A percentile compares a stretch with the other conserved stretches of the same genome.
Conservation (phyloP, 2,797 vertebrate species). For the Cirrhinus mrigala region DNA sequence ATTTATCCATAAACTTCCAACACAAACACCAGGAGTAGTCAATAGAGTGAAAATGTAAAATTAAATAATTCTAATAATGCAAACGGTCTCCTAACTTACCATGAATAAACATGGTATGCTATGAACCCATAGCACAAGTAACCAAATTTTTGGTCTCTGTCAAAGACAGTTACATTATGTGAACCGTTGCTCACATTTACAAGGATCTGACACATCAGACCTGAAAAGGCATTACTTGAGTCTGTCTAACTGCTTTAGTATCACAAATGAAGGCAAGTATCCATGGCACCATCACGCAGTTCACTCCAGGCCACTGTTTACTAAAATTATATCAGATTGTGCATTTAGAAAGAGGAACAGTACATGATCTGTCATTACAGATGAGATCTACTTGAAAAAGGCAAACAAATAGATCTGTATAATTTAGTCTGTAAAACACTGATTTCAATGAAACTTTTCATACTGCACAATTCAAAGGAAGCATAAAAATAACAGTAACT, state of each 20-base stretch:
- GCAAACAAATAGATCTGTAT: slow-evolving; percentile 12
- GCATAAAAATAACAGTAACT: slow-evolving; percentile 52
- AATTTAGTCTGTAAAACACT: slow-evolving; percentile 17
- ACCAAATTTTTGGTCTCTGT: slow-evolving; percentile 20
- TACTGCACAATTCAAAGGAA: slow-evolving; percentile 45
- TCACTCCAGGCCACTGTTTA: neutral
- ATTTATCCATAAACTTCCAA: neutral
- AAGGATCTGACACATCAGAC: slow-evolving; percentile 21
- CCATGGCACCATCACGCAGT: neutral
- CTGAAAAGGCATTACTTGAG: slow-evolving; percentile 10
- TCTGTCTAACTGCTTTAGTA: neutral
- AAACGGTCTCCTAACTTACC: neutral
- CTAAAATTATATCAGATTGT: neutral
- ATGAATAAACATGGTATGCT: slow-evolving; percentile 52
- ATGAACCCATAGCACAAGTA: slow-evolving; percentile 48
- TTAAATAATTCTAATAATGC: slow-evolving; percentile 5
- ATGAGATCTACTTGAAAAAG: neutral
- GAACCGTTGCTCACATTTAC: slow-evolving; percentile 17
- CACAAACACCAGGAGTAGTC: slow-evolving; percentile 5
- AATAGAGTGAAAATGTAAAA: neutral
- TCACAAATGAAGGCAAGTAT: neutral
- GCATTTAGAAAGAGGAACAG: slow-evolving; percentile 17
- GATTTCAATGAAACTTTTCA: slow-evolving; percentile 5
- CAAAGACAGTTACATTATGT: slow-evolving; percentile 35
- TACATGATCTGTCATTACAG: slow-evolving; percentile 1